Evolutionary conservation across 2,888 invertebrate species (phyloP).

Genomic region (Atherix ibis): DNA sequence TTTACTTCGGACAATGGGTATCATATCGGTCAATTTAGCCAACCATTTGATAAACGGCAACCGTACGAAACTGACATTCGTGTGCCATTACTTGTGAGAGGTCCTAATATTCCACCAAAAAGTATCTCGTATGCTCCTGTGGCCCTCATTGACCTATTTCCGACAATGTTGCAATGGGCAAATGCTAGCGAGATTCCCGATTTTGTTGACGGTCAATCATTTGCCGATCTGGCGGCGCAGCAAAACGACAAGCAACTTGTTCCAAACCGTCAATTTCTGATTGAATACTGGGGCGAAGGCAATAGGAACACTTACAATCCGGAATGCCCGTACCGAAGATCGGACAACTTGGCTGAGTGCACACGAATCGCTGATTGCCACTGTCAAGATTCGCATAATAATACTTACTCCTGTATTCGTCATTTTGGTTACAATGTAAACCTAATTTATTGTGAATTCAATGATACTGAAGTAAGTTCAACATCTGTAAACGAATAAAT

Average conservation of each 20-base stretch:
- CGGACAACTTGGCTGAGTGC: conserved; percentile 43
- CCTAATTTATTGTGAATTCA: conserved; percentile 34
- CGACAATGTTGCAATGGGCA: conserved; percentile 64
- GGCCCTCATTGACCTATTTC: conserved; percentile 66
- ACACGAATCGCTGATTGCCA: conserved; percentile 53
- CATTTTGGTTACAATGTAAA: conserved; percentile 36
- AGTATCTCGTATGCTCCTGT: conserved; percentile 39
- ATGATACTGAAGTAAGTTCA: conserved; percentile 30
- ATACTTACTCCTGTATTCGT: conserved; percentile 66
- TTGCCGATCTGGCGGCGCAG: conserved; percentile 20
- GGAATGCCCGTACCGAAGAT: conserved; percentile 46
- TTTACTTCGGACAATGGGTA: conserved; percentile 85
- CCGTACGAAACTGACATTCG: conserved; percentile 81
- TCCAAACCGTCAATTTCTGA: conserved; percentile 40
- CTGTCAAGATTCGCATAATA: conserved; percentile 71
- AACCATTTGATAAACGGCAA: conserved; percentile 78
- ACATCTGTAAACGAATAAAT: neutral
- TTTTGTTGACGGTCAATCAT: conserved; percentile 46
- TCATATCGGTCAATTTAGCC: conserved; percentile 78
- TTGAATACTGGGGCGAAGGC: conserved; percentile 74
- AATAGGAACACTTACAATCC: conserved; percentile 37
- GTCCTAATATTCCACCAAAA: conserved; percentile 46
- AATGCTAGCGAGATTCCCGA: conserved; percentile 33
- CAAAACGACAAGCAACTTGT: conserved; percentile 3
- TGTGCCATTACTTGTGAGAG: conserved; percentile 66